Base-by-base conservation (phyloP, 2,797 vertebrate species). In the Rhinoraja longicauda region DNA sequence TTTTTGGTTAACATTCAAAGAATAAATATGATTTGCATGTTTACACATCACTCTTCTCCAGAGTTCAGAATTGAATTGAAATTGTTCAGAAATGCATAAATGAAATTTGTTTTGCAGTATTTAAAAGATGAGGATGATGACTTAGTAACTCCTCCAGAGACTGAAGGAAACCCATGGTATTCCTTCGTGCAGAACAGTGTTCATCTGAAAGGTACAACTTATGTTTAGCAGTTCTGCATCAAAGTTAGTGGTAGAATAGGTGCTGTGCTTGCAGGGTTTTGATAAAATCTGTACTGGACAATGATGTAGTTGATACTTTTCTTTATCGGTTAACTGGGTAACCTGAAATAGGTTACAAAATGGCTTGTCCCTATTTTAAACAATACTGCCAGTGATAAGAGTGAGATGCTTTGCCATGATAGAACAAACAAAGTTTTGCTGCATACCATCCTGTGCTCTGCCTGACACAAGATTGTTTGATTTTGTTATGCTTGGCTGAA, bases 51-150 rank as follows among this genome's bases (percentile, higher is more conserved):
- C 75, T 77, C 26, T 26, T 93, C 92, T 36, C 2, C 26, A 21
- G 45, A 93, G 53, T 93, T 57, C 76, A 57, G 24, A 32, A n/a
- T 72, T 79, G 26, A 78, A 82, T 67, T 62, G 53, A 90, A 36
- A 10, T 72, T 62, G 10, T 26, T 88, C 92, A 76, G 72, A n/a
- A 39, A 6, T n/a, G n/a, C 36, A 45, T 4, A 93, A 24, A 53
- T 75, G 21, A 39, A 90, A 90, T n/a, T 53, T 93, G 26, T 93
- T 45, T 95, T 95, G 17, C 93, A 99, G 99, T 99, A 99, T 94
- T 96, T 99, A 93, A 99, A 99, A 95, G 99, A 99, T 93, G 99
- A 99, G 96, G 99, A 99, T 88, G 99, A 99, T 84, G 98, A 98
- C 93, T 97, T 99, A 0, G 97, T 99, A 81, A 99, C 98, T 75